Base-by-base conservation (phyloP, 2,888 invertebrate genomes). In the Torymus aiolomorphi region DNA sequence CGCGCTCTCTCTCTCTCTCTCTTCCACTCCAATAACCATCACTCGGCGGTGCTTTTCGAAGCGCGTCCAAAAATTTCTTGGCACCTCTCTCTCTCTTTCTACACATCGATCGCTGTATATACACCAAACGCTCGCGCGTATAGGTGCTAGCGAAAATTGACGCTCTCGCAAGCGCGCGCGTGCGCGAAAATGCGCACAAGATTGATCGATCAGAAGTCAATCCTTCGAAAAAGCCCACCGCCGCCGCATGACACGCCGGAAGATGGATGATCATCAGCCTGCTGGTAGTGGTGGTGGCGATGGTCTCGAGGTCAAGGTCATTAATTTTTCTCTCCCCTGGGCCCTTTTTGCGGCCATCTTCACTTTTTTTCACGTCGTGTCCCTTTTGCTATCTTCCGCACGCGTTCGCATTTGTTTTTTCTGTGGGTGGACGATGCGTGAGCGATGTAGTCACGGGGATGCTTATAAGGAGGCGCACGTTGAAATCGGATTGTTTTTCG, bases 191-290 rank as follows among this genome's bases (percentile, higher is more conserved):
- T 59, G 59, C 51, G 74, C 11, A 52, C 24, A 52, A 79, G 79
- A 79, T 79, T 79, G 70, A 79, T 79, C 59, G 79, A 79, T 79
- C 70, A 79, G 63, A 70, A 79, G 79, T 79, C 75, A 75, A 75
- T 79, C 70, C 52, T 79, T 57, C 42, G 70, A 69, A 69, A 74
- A 70, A 70, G 70, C 56, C 63, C 73, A 12, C 10, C 14, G 13
- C 12, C 31, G 31, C 5, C 4, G 31, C 31, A 31, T 31, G 31
- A 31, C 31, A 78, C 77, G 54, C 52, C 59, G 49, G 10, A 77
- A 77, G 71, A 78, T 78, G 31, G 69, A 78, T 78, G 69, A 74
- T 70, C 57, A 18, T n/a, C 16, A 5, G 5, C 31, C 31, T 31
- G 31, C 31, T 31, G 31, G 31, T 31, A 31, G 31, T 31, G 31